A percentile compares a stretch with the other conserved stretches of the same genome.
Conservation (phyloP, 2,797 vertebrate genomes). For the Esox lucius region DNA sequence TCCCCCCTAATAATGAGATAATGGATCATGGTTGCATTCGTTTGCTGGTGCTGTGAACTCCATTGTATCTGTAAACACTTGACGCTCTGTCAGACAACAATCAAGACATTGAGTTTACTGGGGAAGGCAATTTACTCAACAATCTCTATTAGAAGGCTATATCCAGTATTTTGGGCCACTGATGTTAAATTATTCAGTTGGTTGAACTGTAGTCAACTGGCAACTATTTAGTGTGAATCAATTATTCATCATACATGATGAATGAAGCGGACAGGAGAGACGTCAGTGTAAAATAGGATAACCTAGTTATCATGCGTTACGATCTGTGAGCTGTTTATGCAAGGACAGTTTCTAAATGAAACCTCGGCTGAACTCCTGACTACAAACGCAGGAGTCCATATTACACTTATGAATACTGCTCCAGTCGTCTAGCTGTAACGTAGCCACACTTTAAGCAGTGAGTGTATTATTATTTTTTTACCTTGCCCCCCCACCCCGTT, state of each 20-base stretch:
- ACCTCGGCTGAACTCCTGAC: neutral
- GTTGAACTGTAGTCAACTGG: neutral
- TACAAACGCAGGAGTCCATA: neutral
- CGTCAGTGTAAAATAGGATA: neutral
- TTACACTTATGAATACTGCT: neutral
- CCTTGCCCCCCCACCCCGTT: too few relatives aligned
- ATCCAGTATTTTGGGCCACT: neutral
- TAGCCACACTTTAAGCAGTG: too few relatives aligned
- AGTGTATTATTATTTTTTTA: too few relatives aligned
- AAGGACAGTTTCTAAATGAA: neutral
- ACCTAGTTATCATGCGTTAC: neutral
- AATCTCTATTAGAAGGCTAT: neutral
- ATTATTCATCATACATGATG: neutral
- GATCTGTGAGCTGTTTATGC: neutral
- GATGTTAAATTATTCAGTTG: neutral
- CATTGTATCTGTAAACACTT: slow-evolving; percentile 30
- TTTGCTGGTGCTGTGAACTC: slow-evolving; percentile 1
- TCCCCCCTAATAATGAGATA: slow-evolving; percentile 1
- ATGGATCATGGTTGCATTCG: slow-evolving; percentile 36
- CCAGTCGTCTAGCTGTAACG: too few relatives aligned
- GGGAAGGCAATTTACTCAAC: neutral
- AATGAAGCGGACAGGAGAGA: neutral
- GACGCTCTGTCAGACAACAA: neutral
- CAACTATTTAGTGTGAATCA: neutral
- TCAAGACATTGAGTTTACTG: neutral